A percentile compares a stretch with the other conserved stretches of the same genome.
phyloP scores from a whole-genome alignment of 2,888 invertebrate species.

The Calameuta pallipes region DNA sequence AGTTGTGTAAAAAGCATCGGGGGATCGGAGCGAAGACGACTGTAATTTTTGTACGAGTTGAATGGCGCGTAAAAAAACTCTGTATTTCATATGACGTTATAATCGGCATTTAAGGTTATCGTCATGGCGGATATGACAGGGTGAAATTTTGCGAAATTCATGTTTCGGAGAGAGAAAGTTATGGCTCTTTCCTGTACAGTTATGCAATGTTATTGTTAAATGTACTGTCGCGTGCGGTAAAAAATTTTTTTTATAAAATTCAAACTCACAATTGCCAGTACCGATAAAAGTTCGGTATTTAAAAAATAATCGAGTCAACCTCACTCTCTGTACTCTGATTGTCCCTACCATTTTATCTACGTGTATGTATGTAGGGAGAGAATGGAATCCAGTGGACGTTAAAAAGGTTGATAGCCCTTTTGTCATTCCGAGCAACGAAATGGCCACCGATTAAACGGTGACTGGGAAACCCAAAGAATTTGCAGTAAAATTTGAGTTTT shows the following conservation, averaged over 20 bases:
- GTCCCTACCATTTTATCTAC: background rate
- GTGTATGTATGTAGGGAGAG: background rate
- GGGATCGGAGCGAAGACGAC: background rate
- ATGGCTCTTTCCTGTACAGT: background rate
- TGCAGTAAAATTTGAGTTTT: background rate
- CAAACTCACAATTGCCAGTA: background rate
- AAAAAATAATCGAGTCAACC: background rate
- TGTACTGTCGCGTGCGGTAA: background rate
- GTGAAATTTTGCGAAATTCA: background rate
- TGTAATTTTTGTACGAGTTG: background rate
- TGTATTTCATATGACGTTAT: background rate
- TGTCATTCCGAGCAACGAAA: background rate
- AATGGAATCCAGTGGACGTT: background rate
- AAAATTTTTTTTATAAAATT: background rate
- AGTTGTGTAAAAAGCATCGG: background rate
- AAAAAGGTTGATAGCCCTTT: conserved; percentile 4
- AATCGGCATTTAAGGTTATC: no score
- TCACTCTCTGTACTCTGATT: background rate
- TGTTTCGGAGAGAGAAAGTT: no score
- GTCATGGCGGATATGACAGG: background rate
- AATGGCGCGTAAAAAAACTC: background rate
- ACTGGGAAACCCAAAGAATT: background rate
- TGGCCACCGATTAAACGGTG: background rate
- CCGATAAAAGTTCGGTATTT: background rate
- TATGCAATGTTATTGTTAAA: background rate